Evolutionary conservation across 2,888 invertebrate genomes (phyloP), one percentile per base, ranked within the genome.

Genomic region (Morinoia aosen): DNA sequence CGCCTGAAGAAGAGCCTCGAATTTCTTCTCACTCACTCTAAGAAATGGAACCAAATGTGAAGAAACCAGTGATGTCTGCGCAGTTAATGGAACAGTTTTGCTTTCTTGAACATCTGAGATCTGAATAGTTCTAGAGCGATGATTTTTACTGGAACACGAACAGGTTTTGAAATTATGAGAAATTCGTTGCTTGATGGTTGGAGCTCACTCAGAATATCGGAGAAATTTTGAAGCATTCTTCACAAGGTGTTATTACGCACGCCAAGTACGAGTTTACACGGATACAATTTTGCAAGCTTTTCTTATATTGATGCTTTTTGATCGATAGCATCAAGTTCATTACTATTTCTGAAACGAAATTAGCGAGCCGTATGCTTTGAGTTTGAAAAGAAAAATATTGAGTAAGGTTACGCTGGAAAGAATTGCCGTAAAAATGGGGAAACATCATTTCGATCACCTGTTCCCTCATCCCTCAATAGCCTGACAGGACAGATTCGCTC

Each of bases 151-250:
- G 76, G 76, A 76, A 76, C 76, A 76, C 76, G 76, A 76, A 76
- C 76, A 25, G 76, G 76, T 76, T 76, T 76, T 33, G 76, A 76
- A 76, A 76, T 76, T 76, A 76, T 76, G 76, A 76, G 76, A 76
- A 76, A 76, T 76, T 76, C 19, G 76, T 76, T 76, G 33, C 33
- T 76, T 76, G 76, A 76, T 33, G 76, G 76, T 76, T 76, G 7
- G 76, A 76, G 76, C 76, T 76, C 76, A 76, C 76, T 76, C 76
- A 10, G 76, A 76, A 76, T 76, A 76, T 76, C 1, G 76, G 33
- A 76, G 76, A 76, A 76, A 76, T 76, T 76, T 76, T 76, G 76
- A 76, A 76, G 76, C 76, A 76, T 76, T 76, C 76, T 76, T 33
- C 76, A 76, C 10, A 33, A 76, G 25, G 76, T 76, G 25, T 76